These are phyloP conservation scores for Notodonta dromedarius DNA, from an alignment of 2,888 invertebrate genomes.

Conservation along the genomic window DNA sequence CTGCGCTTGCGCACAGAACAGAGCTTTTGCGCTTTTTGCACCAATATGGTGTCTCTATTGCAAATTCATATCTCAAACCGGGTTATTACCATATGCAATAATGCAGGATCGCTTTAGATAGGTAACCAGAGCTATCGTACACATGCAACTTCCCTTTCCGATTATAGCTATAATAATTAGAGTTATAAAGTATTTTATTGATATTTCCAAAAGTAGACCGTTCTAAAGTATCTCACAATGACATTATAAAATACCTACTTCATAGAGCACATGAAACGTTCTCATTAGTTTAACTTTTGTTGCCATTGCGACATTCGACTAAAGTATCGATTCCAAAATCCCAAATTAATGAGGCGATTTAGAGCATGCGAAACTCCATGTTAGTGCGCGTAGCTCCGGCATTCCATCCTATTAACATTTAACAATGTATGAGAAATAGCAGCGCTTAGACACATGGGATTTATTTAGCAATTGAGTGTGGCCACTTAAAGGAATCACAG, in stretches of 20 bases:
- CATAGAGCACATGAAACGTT: background rate
- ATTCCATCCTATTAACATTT: slow-evolving; percentile 46
- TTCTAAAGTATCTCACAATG: background rate
- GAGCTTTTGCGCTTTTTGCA: slow-evolving; percentile 38
- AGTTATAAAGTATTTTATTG: too few relatives aligned
- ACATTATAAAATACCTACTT: background rate
- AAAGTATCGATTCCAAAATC: background rate
- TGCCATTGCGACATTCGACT: slow-evolving; percentile 1
- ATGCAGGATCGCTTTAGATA: background rate
- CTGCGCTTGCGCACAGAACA: slow-evolving; percentile 58
- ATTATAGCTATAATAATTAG: too few relatives aligned
- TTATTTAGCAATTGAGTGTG: slow-evolving; percentile 81
- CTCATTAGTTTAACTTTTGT: background rate
- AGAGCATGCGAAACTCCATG: slow-evolving; percentile 5
- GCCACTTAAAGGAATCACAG: slow-evolving; percentile 83
- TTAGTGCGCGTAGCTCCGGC: slow-evolving; percentile 9
- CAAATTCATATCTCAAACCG: slow-evolving; percentile 26
- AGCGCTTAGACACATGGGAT: slow-evolving; percentile 61
- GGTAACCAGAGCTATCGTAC: too few relatives aligned
- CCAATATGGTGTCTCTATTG: slow-evolving; percentile 39
- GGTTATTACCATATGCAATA: background rate
- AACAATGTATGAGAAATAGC: slow-evolving; percentile 48
- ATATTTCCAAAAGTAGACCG: too few relatives aligned
- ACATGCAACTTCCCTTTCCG: too few relatives aligned
- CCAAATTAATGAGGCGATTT: slow-evolving; percentile 5